Evolutionary conservation across 2,113 vertebrate species (phyloP).

Genomic region (rabbit (Oryctolagus cuniculus)): mOryCun1.1 NC_091435.1:160156501-160157000

Average conservation of each 20-base stretch:
- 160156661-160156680: too few relatives aligned
- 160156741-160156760: not conserved
- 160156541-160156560: not conserved
- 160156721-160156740: not conserved
- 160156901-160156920: not conserved
- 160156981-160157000: not conserved
- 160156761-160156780: not conserved
- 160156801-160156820: not conserved
- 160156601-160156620: too few relatives aligned
- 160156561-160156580: not conserved
- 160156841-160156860: not conserved
- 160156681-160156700: too few relatives aligned
- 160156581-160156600: too few relatives aligned
- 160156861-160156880: not conserved
- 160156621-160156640: too few relatives aligned
- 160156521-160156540: not conserved
- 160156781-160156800: not conserved
- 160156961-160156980: not conserved
- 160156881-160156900: not conserved
- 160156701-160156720: too few relatives aligned
- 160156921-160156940: not conserved
- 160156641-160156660: too few relatives aligned
- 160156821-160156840: not conserved
- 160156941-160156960: not conserved
- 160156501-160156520: not conserved